phyloP scores from a whole-genome alignment of 2,113 vertebrate species.

The Zosterops hypoxanthus region DNA sequence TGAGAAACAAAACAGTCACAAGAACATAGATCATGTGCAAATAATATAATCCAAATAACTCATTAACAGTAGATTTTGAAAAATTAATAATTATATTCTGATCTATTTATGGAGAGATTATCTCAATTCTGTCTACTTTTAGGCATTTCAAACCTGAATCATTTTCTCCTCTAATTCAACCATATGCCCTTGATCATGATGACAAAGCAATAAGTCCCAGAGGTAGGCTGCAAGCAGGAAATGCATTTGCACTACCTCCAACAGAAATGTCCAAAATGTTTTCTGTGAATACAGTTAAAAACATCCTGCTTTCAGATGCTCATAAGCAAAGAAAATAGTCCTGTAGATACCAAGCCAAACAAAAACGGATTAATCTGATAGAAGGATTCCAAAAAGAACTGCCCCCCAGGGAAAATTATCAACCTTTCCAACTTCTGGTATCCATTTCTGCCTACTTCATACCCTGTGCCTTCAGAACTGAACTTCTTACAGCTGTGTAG shows the following conservation, averaged over 20 bases:
- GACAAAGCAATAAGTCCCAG: not conserved
- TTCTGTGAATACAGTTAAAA: not conserved
- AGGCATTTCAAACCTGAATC: not conserved
- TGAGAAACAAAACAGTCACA: constrained; percentile 12
- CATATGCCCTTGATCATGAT: not conserved
- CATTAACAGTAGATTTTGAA: not conserved
- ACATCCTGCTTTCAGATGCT: not conserved
- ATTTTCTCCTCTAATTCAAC: not conserved
- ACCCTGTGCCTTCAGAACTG: not conserved
- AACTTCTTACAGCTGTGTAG: not conserved
- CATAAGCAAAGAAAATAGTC: not conserved
- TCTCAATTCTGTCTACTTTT: not conserved
- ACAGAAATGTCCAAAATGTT: not conserved
- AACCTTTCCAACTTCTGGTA: not conserved
- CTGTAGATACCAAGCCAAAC: not conserved
- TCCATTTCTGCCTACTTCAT: not conserved
- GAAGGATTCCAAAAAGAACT: not conserved
- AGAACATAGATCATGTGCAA: not conserved
- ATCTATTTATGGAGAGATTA: not conserved
- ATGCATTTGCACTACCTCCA: not conserved
- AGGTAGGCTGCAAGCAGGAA: not conserved
- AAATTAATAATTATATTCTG: not conserved
- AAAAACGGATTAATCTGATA: not conserved
- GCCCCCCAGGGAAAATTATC: not conserved
- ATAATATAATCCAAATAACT: not conserved